Conservation (phyloP, 2,888 invertebrate species). For the Octodonta nipae region DNA sequence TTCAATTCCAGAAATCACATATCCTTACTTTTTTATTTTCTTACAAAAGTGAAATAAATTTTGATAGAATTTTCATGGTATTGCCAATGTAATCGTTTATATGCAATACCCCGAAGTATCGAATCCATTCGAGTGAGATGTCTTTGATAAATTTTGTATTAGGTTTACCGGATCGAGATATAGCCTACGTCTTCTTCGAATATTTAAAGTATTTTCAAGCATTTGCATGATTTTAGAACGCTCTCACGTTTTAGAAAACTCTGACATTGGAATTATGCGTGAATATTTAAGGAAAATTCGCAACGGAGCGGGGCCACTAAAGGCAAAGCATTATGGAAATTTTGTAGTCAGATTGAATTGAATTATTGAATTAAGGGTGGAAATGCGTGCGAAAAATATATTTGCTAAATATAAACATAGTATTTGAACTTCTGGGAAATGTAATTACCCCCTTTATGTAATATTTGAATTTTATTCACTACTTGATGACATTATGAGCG, state of each 20-base stretch:
- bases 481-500: no score
- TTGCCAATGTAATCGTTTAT: constrained; percentile 10
- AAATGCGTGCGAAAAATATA: no score
- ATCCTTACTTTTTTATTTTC: background rate
- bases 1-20: background rate
- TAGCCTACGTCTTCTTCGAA: constrained; percentile 1
- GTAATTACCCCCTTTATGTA: no score
- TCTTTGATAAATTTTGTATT: constrained; percentile 15
- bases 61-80: constrained; percentile 5
- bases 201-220: constrained; percentile 7
- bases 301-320: no score
- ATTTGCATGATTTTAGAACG: constrained; percentile 11
- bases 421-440: no score
- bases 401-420: no score
- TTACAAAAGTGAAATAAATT: constrained; percentile 1
- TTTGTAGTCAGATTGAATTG: no score
- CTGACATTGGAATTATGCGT: constrained; percentile 13
- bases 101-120: constrained; percentile 10
- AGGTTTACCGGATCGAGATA: constrained; percentile 6
- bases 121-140: constrained; percentile 10
- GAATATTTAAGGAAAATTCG: constrained; percentile 8
- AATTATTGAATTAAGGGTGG: no score
- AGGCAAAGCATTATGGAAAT: no score
- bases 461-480: no score
- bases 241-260: constrained; percentile 5